These are phyloP conservation scores for Pygoscelis antarcticus DNA, from an alignment of 2,113 vertebrate species.

Conservation along the genomic window DNA sequence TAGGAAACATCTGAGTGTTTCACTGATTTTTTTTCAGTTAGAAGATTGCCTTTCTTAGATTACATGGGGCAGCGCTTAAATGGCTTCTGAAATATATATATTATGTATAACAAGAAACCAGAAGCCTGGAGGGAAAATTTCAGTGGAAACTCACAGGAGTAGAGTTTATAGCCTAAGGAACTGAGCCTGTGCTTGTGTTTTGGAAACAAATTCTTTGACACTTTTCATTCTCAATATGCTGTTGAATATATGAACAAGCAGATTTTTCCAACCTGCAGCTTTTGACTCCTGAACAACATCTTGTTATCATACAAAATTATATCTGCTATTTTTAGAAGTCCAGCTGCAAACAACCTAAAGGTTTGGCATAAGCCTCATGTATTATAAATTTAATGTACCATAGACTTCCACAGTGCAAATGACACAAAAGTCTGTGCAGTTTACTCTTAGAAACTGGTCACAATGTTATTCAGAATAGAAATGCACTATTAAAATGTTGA, in stretches of 20 bases:
- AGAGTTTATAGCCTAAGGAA: background rate
- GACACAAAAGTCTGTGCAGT: background rate
- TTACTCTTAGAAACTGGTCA: background rate
- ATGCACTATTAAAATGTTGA: background rate
- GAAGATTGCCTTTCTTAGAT: background rate
- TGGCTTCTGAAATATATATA: background rate
- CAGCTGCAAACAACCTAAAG: background rate
- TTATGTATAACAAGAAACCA: background rate
- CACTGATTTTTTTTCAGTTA: background rate
- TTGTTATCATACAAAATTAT: background rate
- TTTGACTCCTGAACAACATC: background rate
- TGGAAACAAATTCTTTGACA: background rate
- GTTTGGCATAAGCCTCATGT: background rate
- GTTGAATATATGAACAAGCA: background rate
- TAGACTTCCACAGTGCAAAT: background rate
- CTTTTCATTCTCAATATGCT: background rate
- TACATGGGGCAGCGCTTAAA: background rate
- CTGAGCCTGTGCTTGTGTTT: background rate
- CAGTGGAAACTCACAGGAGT: background rate
- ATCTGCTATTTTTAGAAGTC: background rate
- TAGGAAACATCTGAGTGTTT: background rate
- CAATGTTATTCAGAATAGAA: background rate
- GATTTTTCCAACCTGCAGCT: background rate
- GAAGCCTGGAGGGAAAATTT: background rate
- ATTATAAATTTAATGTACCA: background rate